phyloP scores from a whole-genome alignment of 2,113 vertebrate species.

The Aldabrachelys gigantea region DNA sequence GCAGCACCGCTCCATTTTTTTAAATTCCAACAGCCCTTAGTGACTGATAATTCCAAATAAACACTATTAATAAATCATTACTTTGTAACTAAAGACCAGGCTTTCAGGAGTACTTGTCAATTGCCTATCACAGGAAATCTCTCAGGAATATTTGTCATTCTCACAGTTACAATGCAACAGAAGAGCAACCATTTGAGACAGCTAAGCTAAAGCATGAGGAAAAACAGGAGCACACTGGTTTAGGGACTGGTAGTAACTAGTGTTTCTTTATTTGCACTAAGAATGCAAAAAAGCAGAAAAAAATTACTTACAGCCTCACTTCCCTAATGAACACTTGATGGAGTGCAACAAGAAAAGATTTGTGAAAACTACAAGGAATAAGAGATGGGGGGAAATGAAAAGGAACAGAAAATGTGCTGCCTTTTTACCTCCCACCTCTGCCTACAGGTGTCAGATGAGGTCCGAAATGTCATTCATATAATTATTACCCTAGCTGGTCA shows the following conservation, averaged over 20 bases:
- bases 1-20: conserved; percentile 52
- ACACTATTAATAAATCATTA: conserved; percentile 85
- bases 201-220: conserved; percentile 31
- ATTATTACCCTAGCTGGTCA: conserved; percentile 73
- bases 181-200: conserved; percentile 1
- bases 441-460: conserved; percentile 59
- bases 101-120: conserved; percentile 46
- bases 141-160: conserved; percentile 63
- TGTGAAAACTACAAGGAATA: neutral
- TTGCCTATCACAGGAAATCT: conserved; percentile 60
- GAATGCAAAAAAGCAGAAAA: conserved; percentile 4
- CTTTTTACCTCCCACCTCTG: conserved; percentile 31
- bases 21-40: conserved; percentile 69
- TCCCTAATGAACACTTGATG: neutral
- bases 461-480: conserved; percentile 76
- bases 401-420: conserved; percentile 40
- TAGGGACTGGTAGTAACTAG: conserved; percentile 23
- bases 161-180: conserved; percentile 41
- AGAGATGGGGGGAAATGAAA: conserved; percentile 30
- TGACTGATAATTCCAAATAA: conserved; percentile 82
- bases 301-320: neutral
- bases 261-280: conserved; percentile 44
- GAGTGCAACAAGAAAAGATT: conserved; percentile 50
- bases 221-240: neutral
- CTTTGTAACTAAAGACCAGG: conserved; percentile 74